Percentiles rank a stretch among this genome's conserved stretches.
These are phyloP conservation scores for Chondrosia reniformis DNA, from an alignment of 37 sponge, comb jelly and placozoan genomes.

Conservation along the genomic window DNA sequence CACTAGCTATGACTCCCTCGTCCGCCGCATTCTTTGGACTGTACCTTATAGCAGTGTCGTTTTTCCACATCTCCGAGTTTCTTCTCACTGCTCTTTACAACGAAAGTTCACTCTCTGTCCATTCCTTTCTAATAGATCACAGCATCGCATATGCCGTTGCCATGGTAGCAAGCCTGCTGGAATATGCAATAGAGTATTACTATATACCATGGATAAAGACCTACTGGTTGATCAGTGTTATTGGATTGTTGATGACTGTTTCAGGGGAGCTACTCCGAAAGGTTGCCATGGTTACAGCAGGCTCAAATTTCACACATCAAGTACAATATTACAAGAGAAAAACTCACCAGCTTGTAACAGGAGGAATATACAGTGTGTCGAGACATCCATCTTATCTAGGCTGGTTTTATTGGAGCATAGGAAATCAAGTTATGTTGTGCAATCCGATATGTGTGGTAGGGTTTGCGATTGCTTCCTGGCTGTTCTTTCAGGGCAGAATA, in stretches of 20 bases:
- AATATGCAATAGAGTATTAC: constrained; percentile 72
- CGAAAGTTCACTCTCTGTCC: constrained; percentile 53
- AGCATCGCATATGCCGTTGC: constrained; percentile 83
- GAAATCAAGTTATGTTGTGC: constrained; percentile 86
- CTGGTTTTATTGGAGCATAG: constrained; percentile 97
- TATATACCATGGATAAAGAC: constrained; percentile 62
- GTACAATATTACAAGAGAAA: constrained; percentile 55
- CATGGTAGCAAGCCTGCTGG: constrained; percentile 71
- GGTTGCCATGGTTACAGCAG: constrained; percentile 85
- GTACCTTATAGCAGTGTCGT: constrained; percentile 70
- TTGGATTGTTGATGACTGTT: constrained; percentile 62
- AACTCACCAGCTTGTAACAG: constrained; percentile 71
- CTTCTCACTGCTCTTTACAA: constrained; percentile 83
- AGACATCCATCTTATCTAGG: constrained; percentile 96
- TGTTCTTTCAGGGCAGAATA: constrained; percentile 91
- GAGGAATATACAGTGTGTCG: constrained; percentile 76
- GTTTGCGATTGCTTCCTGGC: constrained; percentile 72
- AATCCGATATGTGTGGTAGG: constrained; percentile 85
- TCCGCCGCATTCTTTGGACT: constrained; percentile 39
- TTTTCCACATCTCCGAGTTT: constrained; percentile 94
- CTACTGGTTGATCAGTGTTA: not conserved
- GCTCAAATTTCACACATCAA: constrained; percentile 85
- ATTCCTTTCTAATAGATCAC: constrained; percentile 93
- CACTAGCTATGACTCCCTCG: not conserved
- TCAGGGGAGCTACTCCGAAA: constrained; percentile 81